Evolutionary conservation across 1,140 invertebrate species (phyloP).

Genomic region (Pissodes strobi): DNA sequence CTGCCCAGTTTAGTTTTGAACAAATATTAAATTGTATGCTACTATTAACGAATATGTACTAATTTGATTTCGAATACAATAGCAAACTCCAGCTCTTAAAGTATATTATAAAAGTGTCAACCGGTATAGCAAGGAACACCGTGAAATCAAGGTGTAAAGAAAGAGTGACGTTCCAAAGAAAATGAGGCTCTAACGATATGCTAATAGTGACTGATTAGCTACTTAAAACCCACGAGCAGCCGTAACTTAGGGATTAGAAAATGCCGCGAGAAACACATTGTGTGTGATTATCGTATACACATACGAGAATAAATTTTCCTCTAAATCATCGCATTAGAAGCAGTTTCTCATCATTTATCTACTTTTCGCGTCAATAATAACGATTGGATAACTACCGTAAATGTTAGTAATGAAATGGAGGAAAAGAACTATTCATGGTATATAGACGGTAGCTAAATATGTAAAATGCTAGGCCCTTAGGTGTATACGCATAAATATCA

Average conservation of each 20-base stretch:
- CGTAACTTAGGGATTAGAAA: constrained; percentile 8
- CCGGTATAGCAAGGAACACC: too few relatives aligned
- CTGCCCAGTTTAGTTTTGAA: too few relatives aligned
- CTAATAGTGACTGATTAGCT: constrained; percentile 12
- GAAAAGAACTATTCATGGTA: neutral
- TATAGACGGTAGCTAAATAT: neutral
- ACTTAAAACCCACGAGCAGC: constrained; percentile 4
- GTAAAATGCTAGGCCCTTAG: too few relatives aligned
- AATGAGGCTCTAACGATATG: neutral
- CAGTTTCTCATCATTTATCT: constrained; percentile 9
- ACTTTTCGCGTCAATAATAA: constrained; percentile 11
- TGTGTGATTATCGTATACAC: constrained; percentile 8
- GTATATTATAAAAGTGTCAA: too few relatives aligned
- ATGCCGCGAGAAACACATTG: constrained; percentile 8
- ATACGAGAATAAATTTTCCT: constrained; percentile 1
- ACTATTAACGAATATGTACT: too few relatives aligned
- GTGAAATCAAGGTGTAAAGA: neutral
- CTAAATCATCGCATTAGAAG: constrained; percentile 6
- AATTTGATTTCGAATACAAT: too few relatives aligned
- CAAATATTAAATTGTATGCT: too few relatives aligned
- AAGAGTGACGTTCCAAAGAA: constrained; percentile 6
- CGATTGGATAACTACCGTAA: constrained; percentile 8
- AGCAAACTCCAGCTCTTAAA: too few relatives aligned
- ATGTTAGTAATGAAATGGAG: neutral
- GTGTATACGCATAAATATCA: neutral